Evolutionary conservation across 1,140 invertebrate species (phyloP).

Genomic region (Cotesia glomerata): DNA sequence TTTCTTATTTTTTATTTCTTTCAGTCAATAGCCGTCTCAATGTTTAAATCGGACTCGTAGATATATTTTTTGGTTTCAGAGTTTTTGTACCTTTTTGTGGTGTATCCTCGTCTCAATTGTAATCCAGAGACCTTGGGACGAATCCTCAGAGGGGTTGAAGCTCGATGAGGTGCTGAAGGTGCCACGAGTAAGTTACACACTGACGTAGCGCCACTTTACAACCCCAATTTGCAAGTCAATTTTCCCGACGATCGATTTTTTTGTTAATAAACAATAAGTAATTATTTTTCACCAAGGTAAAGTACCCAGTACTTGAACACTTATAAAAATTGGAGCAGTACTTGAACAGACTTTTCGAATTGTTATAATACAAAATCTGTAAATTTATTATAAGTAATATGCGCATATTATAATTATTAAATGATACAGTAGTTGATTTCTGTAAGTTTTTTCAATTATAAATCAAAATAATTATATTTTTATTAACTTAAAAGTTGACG

Average conservation of each 20-base stretch:
- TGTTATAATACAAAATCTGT: too few species aligned
- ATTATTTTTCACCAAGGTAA: too few species aligned
- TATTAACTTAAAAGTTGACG: too few species aligned
- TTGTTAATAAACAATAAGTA: not conserved
- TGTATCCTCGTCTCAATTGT: not conserved
- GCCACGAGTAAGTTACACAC: slow-evolving; percentile 5
- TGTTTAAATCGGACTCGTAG: not conserved
- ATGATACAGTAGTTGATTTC: too few species aligned
- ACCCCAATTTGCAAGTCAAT: slow-evolving; percentile 28
- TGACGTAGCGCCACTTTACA: slow-evolving; percentile 24
- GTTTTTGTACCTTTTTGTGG: not conserved
- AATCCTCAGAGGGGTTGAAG: not conserved
- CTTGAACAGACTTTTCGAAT: too few species aligned
- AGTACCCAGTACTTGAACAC: too few species aligned
- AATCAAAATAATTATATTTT: too few species aligned
- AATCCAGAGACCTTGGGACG: not conserved
- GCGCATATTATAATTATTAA: too few species aligned
- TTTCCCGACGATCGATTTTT: slow-evolving; percentile 16
- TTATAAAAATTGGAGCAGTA: too few species aligned
- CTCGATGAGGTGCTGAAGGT: slow-evolving; percentile 2
- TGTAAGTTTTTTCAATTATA: too few species aligned
- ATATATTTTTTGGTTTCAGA: not conserved
- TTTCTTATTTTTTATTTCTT: not conserved
- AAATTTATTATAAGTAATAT: too few species aligned
- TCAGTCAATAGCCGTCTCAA: not conserved